Conservation (phyloP, 2,888 invertebrate species). For the Cetonia aurata region DNA sequence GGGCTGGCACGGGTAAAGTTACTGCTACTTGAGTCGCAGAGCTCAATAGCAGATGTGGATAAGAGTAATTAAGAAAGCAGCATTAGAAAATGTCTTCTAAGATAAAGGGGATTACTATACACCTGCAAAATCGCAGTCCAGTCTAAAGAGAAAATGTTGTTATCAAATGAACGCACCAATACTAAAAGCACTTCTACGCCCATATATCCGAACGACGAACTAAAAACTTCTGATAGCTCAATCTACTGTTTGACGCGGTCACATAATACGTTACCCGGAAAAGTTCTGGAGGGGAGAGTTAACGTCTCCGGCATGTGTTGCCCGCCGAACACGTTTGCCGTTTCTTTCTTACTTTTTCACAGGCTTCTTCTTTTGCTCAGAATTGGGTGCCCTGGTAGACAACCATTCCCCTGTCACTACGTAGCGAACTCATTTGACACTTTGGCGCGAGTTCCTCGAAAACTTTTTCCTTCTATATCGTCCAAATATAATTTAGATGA, state of each 20-base stretch:
- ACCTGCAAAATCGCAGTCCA: no score
- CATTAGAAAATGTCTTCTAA: no score
- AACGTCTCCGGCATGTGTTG: constrained; percentile 60
- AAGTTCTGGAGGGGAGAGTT: constrained; percentile 58
- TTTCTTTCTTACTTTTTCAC: background rate
- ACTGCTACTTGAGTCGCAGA: no score
- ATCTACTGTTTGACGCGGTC: constrained; percentile 57
- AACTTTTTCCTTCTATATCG: constrained; percentile 37
- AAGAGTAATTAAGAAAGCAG: no score
- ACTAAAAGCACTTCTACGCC: constrained; percentile 38
- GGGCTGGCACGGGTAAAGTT: no score
- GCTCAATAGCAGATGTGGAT: no score
- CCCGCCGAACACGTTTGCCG: constrained; percentile 41
- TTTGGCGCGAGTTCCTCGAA: constrained; percentile 40
- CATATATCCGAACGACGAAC: background rate
- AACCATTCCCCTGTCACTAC: background rate
- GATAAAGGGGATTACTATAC: no score
- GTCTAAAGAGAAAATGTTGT: no score
- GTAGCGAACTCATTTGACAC: constrained; percentile 41
- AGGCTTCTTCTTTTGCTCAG: background rate
- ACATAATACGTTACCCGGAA: constrained; percentile 57
- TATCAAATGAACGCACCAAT: background rate
- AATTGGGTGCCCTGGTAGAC: background rate
- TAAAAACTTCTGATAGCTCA: constrained; percentile 54
- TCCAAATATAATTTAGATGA: constrained; percentile 35